These are phyloP conservation scores for Gordius sp. DNA, from an alignment of 2,888 invertebrate genomes.

Conservation along the genomic window DNA sequence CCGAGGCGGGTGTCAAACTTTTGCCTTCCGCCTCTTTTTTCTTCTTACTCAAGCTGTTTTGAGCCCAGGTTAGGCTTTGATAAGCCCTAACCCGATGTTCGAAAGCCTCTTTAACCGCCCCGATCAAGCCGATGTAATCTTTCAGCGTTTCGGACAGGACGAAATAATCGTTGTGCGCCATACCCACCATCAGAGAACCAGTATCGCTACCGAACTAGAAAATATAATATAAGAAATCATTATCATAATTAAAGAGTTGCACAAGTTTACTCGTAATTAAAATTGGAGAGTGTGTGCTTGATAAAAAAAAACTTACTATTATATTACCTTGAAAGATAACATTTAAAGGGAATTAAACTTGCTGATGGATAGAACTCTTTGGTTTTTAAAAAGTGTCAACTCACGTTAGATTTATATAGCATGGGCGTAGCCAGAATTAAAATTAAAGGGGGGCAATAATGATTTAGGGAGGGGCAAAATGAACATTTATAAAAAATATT, in stretches of 20 bases:
- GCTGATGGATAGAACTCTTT: too few species aligned
- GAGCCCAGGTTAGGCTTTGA: conserved; percentile 89
- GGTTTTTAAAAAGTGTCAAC: too few species aligned
- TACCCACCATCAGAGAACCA: conserved; percentile 53
- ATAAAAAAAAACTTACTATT: too few species aligned
- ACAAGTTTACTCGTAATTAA: too few species aligned
- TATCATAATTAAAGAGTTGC: not conserved
- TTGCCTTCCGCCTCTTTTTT: conserved; percentile 59
- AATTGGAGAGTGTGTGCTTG: too few species aligned
- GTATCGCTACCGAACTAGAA: conserved; percentile 6
- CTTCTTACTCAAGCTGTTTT: conserved; percentile 68
- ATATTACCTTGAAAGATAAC: too few species aligned
- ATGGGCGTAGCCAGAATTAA: too few species aligned
- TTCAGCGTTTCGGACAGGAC: conserved; percentile 73
- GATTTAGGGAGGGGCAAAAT: too few species aligned
- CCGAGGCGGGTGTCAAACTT: not conserved
- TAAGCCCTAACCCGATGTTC: conserved; percentile 52
- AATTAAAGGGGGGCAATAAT: too few species aligned
- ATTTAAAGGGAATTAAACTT: too few species aligned
- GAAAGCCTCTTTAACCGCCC: conserved; percentile 57
- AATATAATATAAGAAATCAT: not conserved
- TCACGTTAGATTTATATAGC: too few species aligned
- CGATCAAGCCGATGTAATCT: conserved; percentile 68
- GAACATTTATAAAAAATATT: too few species aligned
- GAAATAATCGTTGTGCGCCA: conserved; percentile 76